Base-by-base conservation (phyloP, 2,888 invertebrate species). In the Cremastobaeus sp. region DNA sequence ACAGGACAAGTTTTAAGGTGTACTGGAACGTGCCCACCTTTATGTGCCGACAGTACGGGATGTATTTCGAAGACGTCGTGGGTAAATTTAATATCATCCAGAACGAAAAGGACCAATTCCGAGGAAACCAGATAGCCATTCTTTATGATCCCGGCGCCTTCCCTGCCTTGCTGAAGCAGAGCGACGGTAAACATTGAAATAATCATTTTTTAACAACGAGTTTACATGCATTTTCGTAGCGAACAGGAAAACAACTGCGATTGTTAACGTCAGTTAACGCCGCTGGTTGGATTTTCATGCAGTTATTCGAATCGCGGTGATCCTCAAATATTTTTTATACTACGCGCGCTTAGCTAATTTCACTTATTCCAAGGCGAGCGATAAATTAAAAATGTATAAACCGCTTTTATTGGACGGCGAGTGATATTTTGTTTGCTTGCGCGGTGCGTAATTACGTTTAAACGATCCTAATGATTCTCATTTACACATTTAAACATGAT, bases 11-110 rank as follows among this genome's bases (percentile, higher is more conserved):
- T 3, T 91, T 92, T 79, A 86, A 89, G 21, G 90, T 93, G 0
- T 93, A 92, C 83, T 95, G 95, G 95, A 95, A 95, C 85, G 92
- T 93, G 0, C 95, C 95, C 0, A 92, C 93, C 0, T 92, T 92
- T 82, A 92, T 93, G 88, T 95, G 94, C 83, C 89, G 89, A 34
- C 90, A 91, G 0, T 91, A 92, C 78, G 91, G 90, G 14, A 85
- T 93, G 15, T 86, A 88, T 14, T 93, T 94, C 82, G 87, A 89
- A 0, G 87, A 90, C 55, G 85, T 93, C 0, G 88, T 89, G 1
- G 84, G 89, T 12, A 89, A 90, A 59, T 94, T 89, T 83, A 91
- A 91, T 0, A 92, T 95, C 25, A 84, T 90, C 2, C 93, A 93
- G 78, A 95, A 95, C 81, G 75, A 85, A 0, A 87, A 89, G n/a